Percentiles rank a stretch among this genome's conserved stretches.
phyloP scores from a whole-genome alignment of 2,113 vertebrate species.

The Gadus macrocephalus region DNA sequence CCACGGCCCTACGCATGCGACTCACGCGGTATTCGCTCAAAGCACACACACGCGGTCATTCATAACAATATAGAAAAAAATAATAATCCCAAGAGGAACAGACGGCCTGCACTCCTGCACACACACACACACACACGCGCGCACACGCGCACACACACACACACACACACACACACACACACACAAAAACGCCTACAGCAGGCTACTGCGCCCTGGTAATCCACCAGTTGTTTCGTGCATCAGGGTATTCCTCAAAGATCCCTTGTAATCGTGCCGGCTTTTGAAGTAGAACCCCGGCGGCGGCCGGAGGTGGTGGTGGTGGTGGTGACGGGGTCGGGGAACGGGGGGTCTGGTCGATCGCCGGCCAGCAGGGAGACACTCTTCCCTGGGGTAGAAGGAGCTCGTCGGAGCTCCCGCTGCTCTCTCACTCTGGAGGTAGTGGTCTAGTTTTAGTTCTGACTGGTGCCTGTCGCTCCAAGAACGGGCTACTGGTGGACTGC shows the following conservation, averaged over 20 bases:
- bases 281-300: slow-evolving; percentile 35
- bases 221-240: background rate
- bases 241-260: slow-evolving; percentile 15
- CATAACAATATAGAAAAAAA: background rate
- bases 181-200: background rate
- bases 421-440: slow-evolving; percentile 41
- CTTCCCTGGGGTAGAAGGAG: slow-evolving; percentile 55
- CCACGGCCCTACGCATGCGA: too few species aligned
- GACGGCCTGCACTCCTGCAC: background rate
- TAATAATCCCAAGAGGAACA: too few species aligned
- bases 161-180: background rate
- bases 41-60: too few species aligned
- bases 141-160: background rate
- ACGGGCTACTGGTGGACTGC: slow-evolving; percentile 74
- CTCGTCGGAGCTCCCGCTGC: slow-evolving; percentile 26
- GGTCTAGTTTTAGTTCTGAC: slow-evolving; percentile 39
- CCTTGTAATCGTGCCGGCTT: background rate
- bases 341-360: slow-evolving; percentile 40
- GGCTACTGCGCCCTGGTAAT: background rate
- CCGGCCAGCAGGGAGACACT: slow-evolving; percentile 42
- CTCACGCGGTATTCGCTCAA: too few species aligned
- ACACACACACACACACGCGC: background rate
- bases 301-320: slow-evolving; percentile 41
- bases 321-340: slow-evolving; percentile 46
- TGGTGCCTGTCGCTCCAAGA: slow-evolving; percentile 71